These are phyloP conservation scores for Ryuthela nishihirai DNA, from an alignment of 2,888 invertebrate species.

Conservation along the genomic window DNA sequence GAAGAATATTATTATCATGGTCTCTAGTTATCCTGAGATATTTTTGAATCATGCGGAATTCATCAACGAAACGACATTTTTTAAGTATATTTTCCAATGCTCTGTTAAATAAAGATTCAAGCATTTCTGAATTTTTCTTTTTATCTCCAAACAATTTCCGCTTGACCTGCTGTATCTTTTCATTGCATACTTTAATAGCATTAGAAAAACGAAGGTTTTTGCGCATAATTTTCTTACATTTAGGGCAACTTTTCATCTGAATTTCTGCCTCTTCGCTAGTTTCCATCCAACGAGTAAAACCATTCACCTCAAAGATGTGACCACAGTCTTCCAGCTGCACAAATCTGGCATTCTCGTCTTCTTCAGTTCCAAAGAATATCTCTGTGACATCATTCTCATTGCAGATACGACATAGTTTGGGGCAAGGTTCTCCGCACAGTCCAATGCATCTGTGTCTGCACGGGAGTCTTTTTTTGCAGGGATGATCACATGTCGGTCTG, in stretches of 20 bases:
- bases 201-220: slow-evolving; percentile 60
- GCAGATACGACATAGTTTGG: slow-evolving; percentile 60
- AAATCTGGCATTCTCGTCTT: slow-evolving; percentile 43
- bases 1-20: too few species aligned
- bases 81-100: too few species aligned
- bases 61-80: too few species aligned
- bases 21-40: too few species aligned
- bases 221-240: slow-evolving; percentile 53
- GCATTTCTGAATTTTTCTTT: background rate
- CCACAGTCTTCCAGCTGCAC: slow-evolving; percentile 47
- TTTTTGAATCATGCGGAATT: too few species aligned
- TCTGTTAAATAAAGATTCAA: background rate
- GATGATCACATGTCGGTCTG: slow-evolving; percentile 47
- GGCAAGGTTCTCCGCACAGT: slow-evolving; percentile 68
- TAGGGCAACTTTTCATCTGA: slow-evolving; percentile 32
- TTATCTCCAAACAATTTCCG: slow-evolving; percentile 44
- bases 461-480: slow-evolving; percentile 47
- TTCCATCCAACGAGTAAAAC: slow-evolving; percentile 25
- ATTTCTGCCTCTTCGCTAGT: slow-evolving; percentile 9
- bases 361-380: slow-evolving; percentile 43
- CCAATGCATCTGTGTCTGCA: slow-evolving; percentile 66
- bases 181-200: slow-evolving; percentile 52
- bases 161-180: slow-evolving; percentile 50
- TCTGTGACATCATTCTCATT: slow-evolving; percentile 46
- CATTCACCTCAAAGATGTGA: slow-evolving; percentile 49